Percentiles rank a stretch among this genome's conserved stretches.
Conservation (phyloP, 2,888 invertebrate genomes). For the Rosalia funebris region DNA sequence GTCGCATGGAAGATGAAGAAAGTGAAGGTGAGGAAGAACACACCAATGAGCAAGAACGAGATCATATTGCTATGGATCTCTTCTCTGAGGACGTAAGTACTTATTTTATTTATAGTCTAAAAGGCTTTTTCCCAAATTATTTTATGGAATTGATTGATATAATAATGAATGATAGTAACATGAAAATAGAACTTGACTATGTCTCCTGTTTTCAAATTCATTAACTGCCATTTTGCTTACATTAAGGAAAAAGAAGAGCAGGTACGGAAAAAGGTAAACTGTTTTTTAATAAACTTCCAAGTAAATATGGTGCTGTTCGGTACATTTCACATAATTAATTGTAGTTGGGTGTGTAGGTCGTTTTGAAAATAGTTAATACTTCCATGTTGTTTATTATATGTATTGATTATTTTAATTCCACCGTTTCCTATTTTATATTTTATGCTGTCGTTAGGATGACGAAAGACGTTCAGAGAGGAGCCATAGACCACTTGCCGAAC, state of each 20-base stretch:
- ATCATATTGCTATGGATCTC: slow-evolving; percentile 89
- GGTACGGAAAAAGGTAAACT: slow-evolving; percentile 46
- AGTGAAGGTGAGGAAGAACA: slow-evolving; percentile 87
- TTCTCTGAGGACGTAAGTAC: slow-evolving; percentile 86
- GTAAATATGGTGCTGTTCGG: slow-evolving; percentile 7
- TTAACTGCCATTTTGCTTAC: slow-evolving; percentile 29
- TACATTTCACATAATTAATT: no score
- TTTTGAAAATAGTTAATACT: no score
- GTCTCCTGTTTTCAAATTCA: slow-evolving; percentile 15
- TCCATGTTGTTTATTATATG: no score
- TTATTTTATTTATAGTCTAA: slow-evolving; percentile 15
- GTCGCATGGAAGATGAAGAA: slow-evolving; percentile 88
- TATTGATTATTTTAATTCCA: no score
- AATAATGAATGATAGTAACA: no score
- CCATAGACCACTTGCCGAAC: slow-evolving; percentile 70
- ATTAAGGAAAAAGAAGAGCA: slow-evolving; percentile 54
- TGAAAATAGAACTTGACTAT: no score
- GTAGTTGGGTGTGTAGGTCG: background rate
- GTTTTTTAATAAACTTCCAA: slow-evolving; percentile 6
- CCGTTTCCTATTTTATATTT: background rate
- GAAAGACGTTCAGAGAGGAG: slow-evolving; percentile 79
- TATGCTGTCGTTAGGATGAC: slow-evolving; percentile 71
- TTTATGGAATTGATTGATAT: no score
- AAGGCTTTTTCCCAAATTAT: no score
- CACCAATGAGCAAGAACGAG: slow-evolving; percentile 82